phyloP scores from a whole-genome alignment of 2,113 vertebrate genomes.

The Clarias gariepinus region DNA sequence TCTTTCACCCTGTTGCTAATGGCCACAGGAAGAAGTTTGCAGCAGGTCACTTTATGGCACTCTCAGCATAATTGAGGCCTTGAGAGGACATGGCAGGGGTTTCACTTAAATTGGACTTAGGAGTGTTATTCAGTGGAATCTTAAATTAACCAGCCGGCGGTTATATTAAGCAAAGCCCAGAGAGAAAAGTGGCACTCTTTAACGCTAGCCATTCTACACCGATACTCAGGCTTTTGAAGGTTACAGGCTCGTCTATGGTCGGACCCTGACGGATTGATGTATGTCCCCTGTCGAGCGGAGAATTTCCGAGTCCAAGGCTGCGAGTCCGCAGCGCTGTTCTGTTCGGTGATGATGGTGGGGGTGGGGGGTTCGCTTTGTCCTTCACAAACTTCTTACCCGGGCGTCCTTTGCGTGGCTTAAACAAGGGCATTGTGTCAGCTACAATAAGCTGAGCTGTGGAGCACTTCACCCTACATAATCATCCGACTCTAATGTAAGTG shows the following conservation, averaged over 20 bases:
- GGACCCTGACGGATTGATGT: conserved; percentile 84
- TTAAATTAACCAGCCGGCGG: conserved; percentile 79
- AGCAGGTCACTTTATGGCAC: conserved; percentile 74
- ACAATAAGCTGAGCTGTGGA: conserved; percentile 53
- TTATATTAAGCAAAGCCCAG: conserved; percentile 83
- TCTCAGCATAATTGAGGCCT: conserved; percentile 71
- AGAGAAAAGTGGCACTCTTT: conserved; percentile 75
- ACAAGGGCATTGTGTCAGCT: conserved; percentile 58
- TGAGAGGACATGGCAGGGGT: conserved; percentile 74
- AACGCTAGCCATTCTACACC: conserved; percentile 79
- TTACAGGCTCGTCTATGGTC: conserved; percentile 78
- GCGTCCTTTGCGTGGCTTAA: conserved; percentile 53
- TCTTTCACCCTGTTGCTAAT: conserved; percentile 25
- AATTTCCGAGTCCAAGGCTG: conserved; percentile 83
- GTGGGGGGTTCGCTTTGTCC: conserved; percentile 43
- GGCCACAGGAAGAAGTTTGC: conserved; percentile 80
- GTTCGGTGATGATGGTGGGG: background rate
- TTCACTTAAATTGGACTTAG: conserved; percentile 85
- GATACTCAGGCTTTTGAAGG: conserved; percentile 81
- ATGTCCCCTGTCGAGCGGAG: conserved; percentile 76
- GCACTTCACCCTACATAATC: conserved; percentile 58
- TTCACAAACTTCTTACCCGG: conserved; percentile 58
- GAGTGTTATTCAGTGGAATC: conserved; percentile 81
- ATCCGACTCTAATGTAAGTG: conserved; percentile 59
- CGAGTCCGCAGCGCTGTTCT: conserved; percentile 66